A percentile compares a stretch with the other conserved stretches of the same genome.
Evolutionary conservation across 2,797 vertebrate genomes (phyloP).

Genomic region (Mormyrus hasselquistii): DNA sequence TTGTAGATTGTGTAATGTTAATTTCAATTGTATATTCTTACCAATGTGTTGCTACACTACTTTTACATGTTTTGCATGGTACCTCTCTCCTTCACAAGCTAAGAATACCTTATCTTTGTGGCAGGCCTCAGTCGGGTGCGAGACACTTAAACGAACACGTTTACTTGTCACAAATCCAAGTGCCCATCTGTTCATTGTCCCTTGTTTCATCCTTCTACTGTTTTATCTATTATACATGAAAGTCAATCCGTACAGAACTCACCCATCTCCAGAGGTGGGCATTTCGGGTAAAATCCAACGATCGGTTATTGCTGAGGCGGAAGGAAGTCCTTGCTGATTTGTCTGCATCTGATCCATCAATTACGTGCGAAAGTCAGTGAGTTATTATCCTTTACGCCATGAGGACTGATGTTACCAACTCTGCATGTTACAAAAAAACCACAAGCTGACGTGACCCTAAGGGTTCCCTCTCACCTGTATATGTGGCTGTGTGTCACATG

Average conservation of each 20-base stretch:
- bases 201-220: neutral
- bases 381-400: neutral
- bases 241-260: neutral
- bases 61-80: neutral
- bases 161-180: neutral
- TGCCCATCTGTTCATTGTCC: neutral
- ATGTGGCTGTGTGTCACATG: neutral
- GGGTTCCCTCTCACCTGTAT: neutral
- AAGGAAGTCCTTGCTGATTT: neutral
- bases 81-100: neutral
- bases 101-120: neutral
- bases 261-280: neutral
- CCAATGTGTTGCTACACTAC: neutral
- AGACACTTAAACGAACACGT: neutral
- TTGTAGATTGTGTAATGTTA: neutral
- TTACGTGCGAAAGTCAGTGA: neutral
- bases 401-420: neutral
- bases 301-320: neutral
- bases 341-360: neutral
- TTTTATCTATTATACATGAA: neutral
- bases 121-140: neutral
- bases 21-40: neutral
- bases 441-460: neutral
- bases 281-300: neutral
- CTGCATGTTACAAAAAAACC: neutral